Evolutionary conservation across 2,797 vertebrate genomes (phyloP), one percentile per base, ranked within the genome.

Genomic region (Columba guinea): DNA sequence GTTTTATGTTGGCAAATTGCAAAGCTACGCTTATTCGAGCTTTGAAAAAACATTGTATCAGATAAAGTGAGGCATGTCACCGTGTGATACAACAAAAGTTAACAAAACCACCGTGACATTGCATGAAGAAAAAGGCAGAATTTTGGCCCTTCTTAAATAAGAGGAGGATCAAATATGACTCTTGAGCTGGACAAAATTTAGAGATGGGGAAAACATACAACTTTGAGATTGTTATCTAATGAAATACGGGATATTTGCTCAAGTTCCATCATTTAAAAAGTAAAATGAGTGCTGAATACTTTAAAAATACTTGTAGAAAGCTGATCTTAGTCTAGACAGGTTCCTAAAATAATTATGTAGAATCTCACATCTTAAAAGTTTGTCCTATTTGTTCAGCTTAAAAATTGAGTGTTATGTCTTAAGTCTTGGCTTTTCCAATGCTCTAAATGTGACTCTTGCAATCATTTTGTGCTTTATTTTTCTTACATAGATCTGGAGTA

Each of bases 191-290:
- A 64, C 27, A 41, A 32, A 71, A 70, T 22, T 37, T 60, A 64
- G 28, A 75, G 35, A 46, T 20, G 7, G 1, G 2, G 14, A 2
- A 44, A 90, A 52, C 21, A 9, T 20, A 44, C 0, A 2, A 18
- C 7, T 68, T 81, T 2, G 3, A 68, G 86, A 68, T 37, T 68
- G 5, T 58, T 74, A 9, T 52, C 16, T 49, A 37, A 52, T 37
- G 12, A 22, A 59, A 65, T 68, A 51, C 2, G 3, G 35, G 59
- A 8, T 75, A 60, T 68, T 88, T 75, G 5, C 13, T 82, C 19
- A 73, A 56, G 23, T 74, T 80, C 23, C 4, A 1, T 51, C 0
- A 15, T 27, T 44, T 41, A 23, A 55, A 77, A 84, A 56, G 7
- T 56, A 52, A 32, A 13, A n/a, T 58, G 79, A 73, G 28, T 59